Percentiles rank a stretch among this genome's conserved stretches.
Conservation (phyloP, 2,888 invertebrate species). For the Theodoxus fluviatilis region DNA sequence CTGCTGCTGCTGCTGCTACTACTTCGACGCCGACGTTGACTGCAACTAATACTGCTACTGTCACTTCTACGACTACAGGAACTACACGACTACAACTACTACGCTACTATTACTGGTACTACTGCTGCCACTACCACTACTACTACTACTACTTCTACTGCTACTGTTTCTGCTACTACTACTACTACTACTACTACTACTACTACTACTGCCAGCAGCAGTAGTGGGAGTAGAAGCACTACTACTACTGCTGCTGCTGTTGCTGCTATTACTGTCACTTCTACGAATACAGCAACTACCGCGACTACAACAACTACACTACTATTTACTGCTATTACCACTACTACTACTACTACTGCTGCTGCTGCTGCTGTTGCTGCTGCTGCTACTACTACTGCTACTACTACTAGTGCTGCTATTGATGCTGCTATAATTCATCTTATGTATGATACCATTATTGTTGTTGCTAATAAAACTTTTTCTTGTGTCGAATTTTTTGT, state of each 20-base stretch:
- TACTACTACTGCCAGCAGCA: conserved; percentile 3
- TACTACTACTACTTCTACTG: conserved; percentile 16
- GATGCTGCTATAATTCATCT: neutral
- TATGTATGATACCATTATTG: neutral
- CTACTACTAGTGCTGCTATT: conserved; percentile 9
- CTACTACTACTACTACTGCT: conserved; percentile 7
- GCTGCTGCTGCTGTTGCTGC: conserved; percentile 1
- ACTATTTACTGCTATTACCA: neutral
- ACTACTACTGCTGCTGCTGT: conserved; percentile 7
- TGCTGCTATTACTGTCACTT: neutral
- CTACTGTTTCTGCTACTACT: conserved; percentile 12
- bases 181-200: conserved; percentile 18
- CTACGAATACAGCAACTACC: neutral
- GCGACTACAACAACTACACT: neutral
- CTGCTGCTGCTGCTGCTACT: conserved; percentile 10
- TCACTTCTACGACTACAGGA: neutral
- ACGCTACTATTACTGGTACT: conserved; percentile 16
- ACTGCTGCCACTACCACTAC: conserved; percentile 10
- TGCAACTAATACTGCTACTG: conserved; percentile 9
- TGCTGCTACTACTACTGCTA: conserved; percentile 14
- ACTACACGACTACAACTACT: no score
- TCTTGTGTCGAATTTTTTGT: no score
- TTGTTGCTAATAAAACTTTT: neutral
- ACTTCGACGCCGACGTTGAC: neutral
- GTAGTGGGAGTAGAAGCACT: neutral